phyloP scores from a whole-genome alignment of 2,888 invertebrate genomes.

The Ornithoptera alexandrae region DNA sequence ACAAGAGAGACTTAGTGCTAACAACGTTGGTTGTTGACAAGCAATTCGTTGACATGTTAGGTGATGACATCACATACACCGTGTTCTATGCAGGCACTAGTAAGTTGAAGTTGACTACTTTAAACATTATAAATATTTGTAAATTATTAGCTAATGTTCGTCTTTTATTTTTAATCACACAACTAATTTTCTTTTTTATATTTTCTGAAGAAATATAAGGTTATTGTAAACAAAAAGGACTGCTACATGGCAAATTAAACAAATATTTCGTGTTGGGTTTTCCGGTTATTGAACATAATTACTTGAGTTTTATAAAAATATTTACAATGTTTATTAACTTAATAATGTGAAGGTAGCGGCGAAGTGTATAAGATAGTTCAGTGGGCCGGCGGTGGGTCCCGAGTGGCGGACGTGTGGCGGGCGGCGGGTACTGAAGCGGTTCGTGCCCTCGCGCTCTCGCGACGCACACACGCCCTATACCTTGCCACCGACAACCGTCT shows the following conservation, averaged over 20 bases:
- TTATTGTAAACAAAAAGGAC: too few relatives aligned
- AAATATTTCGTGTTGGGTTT: neutral
- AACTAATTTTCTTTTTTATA: too few relatives aligned
- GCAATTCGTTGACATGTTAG: constrained; percentile 77
- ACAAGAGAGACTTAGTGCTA: constrained; percentile 81
- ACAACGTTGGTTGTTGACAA: constrained; percentile 82
- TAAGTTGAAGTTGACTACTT: constrained; percentile 51
- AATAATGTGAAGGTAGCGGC: constrained; percentile 71
- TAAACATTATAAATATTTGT: neutral
- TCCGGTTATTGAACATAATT: neutral
- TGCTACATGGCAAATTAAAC: too few relatives aligned
- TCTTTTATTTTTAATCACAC: too few relatives aligned
- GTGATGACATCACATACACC: constrained; percentile 77
- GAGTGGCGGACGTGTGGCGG: constrained; percentile 81
- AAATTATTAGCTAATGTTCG: neutral
- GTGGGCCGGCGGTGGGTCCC: constrained; percentile 78
- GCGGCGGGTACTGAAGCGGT: constrained; percentile 80
- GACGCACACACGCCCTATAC: constrained; percentile 77
- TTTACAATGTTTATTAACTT: constrained; percentile 12
- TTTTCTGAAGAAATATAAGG: too few relatives aligned
- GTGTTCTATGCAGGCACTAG: constrained; percentile 82
- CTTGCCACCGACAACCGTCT: constrained; percentile 81
- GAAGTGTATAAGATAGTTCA: constrained; percentile 83
- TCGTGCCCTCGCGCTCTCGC: constrained; percentile 79
- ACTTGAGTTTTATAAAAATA: constrained; percentile 7